phyloP scores from a whole-genome alignment of 2,797 vertebrate species.

The Pempheris klunzingeri region DNA sequence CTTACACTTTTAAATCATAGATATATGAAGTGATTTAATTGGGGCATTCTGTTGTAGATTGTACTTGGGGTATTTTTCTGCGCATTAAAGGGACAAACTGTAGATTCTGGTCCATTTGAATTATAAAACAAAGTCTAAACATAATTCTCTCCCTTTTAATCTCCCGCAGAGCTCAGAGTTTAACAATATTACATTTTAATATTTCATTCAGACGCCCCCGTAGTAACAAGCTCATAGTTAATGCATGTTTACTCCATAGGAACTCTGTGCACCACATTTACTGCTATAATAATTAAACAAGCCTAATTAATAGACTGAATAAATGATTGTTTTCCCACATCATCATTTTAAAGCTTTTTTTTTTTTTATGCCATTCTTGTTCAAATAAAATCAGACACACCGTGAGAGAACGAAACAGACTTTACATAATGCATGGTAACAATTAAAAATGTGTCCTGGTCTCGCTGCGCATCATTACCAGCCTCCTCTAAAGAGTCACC shows the following conservation, averaged over 20 bases:
- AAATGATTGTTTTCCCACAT: not conserved
- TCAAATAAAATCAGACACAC: not conserved
- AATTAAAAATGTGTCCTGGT: not conserved
- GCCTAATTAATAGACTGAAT: not conserved
- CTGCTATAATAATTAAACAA: not conserved
- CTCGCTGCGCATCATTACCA: not conserved
- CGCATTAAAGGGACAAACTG: not conserved
- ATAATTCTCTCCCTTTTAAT: not conserved
- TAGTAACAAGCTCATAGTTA: conserved; percentile 14
- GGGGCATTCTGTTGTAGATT: too few relatives aligned
- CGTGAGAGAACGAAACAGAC: not conserved
- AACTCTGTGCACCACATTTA: not conserved
- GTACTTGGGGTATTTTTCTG: not conserved
- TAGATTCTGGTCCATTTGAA: not conserved
- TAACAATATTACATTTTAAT: not conserved
- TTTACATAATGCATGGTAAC: not conserved
- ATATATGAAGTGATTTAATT: not conserved
- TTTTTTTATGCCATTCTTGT: not conserved
- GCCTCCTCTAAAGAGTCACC: not conserved
- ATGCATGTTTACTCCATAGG: not conserved
- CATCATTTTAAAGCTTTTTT: not conserved
- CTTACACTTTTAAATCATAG: not conserved
- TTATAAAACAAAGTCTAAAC: not conserved
- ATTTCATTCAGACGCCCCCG: conserved; percentile 4
- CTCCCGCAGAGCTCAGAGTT: not conserved